Percentiles rank a stretch among this genome's conserved stretches.
These are phyloP conservation scores for Drosophila phalerata DNA, from an alignment of 2,888 invertebrate species.

Conservation along the genomic window DNA sequence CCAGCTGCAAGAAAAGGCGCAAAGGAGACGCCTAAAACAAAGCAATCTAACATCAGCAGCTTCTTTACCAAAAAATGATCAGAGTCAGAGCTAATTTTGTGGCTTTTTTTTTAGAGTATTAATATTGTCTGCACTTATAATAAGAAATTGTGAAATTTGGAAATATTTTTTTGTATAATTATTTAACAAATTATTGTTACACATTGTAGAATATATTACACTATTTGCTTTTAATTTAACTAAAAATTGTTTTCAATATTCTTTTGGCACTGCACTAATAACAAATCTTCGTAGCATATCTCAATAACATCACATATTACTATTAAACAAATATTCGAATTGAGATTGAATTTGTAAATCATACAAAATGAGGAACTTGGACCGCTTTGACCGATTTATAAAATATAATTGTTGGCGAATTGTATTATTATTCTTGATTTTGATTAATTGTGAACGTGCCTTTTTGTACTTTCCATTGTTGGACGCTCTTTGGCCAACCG, in stretches of 20 bases:
- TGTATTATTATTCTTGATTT: background rate
- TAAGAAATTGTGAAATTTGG: slow-evolving; percentile 4
- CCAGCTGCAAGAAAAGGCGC: slow-evolving; percentile 45
- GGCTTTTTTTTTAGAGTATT: slow-evolving; percentile 8
- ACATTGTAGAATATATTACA: background rate
- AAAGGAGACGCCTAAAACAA: slow-evolving; percentile 73
- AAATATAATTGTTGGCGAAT: background rate
- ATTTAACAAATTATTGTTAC: slow-evolving; percentile 3
- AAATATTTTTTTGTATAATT: slow-evolving; percentile 2
- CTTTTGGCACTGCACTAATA: background rate
- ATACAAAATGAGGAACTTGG: background rate
- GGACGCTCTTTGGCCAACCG: slow-evolving; percentile 1
- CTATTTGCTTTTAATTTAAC: background rate
- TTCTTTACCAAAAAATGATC: slow-evolving; percentile 82
- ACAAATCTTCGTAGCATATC: background rate
- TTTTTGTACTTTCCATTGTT: slow-evolving; percentile 48
- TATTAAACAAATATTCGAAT: background rate
- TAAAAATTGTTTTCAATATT: background rate
- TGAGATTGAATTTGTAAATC: background rate
- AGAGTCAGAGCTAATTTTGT: background rate
- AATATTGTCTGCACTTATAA: slow-evolving; percentile 1
- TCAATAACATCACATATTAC: background rate
- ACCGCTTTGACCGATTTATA: background rate
- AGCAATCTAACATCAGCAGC: slow-evolving; percentile 83
- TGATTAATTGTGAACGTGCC: slow-evolving; percentile 38